phyloP scores from a whole-genome alignment of 2,113 vertebrate genomes.

The Malurus elegans region DNA sequence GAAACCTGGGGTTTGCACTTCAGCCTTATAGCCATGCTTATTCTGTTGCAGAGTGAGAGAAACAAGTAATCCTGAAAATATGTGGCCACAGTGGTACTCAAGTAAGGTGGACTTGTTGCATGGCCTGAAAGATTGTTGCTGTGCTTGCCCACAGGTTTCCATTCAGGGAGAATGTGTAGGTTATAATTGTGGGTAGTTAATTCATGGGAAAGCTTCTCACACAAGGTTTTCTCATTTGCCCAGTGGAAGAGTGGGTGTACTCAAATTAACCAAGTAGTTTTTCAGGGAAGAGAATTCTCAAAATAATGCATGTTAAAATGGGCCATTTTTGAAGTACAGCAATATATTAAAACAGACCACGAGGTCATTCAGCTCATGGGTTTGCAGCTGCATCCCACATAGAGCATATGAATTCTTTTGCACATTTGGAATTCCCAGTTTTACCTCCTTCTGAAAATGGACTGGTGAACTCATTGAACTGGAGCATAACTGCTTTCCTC shows the following conservation, averaged over 20 bases:
- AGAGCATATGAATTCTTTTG: background rate
- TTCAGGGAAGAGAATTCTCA: background rate
- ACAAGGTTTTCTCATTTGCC: background rate
- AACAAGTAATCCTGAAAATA: background rate
- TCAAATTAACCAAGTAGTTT: background rate
- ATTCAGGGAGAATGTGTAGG: background rate
- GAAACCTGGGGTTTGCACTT: background rate
- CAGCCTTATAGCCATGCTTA: background rate
- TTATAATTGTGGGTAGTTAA: background rate
- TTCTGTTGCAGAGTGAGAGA: background rate
- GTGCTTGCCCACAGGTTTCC: background rate
- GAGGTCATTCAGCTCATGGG: background rate
- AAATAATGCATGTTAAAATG: background rate
- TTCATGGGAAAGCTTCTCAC: background rate
- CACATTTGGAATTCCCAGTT: background rate
- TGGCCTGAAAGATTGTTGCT: background rate
- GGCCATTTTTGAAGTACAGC: background rate
- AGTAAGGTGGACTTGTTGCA: background rate
- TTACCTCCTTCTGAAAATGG: background rate
- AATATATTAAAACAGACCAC: background rate
- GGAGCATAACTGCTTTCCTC: background rate
- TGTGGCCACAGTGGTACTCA: background rate
- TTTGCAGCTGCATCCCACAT: background rate
- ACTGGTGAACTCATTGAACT: background rate
- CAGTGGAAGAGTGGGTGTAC: background rate